Evolutionary conservation across 2,888 invertebrate species (phyloP), one percentile per base, ranked within the genome.

Genomic region (Megamerina dolium): DNA sequence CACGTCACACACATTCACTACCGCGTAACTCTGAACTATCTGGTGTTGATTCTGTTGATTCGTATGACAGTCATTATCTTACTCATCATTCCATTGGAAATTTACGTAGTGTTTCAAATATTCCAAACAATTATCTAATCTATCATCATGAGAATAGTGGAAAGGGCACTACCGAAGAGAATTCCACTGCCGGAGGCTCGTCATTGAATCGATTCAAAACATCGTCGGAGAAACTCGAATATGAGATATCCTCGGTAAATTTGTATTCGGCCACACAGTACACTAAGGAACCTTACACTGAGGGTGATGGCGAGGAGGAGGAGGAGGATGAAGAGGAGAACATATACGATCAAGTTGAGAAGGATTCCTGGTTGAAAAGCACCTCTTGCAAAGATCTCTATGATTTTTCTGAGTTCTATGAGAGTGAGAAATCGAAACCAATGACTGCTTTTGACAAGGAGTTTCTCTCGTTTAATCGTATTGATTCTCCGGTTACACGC

Each of bases 311-410:
- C 32, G 54, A 52, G 36, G 55, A 3, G n/a, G n/a, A n/a, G n/a
- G n/a, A n/a, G n/a, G n/a, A n/a, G n/a, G 58, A 55, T 12, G 59
- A 73, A 37, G 59, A 60, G 9, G 60, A 66, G 46, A 68, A 65
- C 33, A 65, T 67, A 27, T 66, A 67, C 48, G 68, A 67, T 52
- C 60, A 66, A 60, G 69, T 69, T 3, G 63, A 65, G 40, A 70
- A 70, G 35, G 70, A 71, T 33, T 62, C 70, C 14, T 85, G 86
- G 85, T 82, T 85, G 51, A 83, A 87, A 63, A 86, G 86, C 66
- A 83, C 85, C 58, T 86, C 86, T 62, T 87, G 87, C 72, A 83
- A 85, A 72, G 87, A 88, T 64, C 76, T 89, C 48, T 83, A 84
- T 65, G 85, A 85, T 67, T 83, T 81, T 66, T 77, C 80, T 58